Percentiles rank a stretch among this genome's conserved stretches.
Evolutionary conservation across 37 sponge, comb jelly and placozoan genomes (phyloP).

Genomic region (Geodia barretti): DNA sequence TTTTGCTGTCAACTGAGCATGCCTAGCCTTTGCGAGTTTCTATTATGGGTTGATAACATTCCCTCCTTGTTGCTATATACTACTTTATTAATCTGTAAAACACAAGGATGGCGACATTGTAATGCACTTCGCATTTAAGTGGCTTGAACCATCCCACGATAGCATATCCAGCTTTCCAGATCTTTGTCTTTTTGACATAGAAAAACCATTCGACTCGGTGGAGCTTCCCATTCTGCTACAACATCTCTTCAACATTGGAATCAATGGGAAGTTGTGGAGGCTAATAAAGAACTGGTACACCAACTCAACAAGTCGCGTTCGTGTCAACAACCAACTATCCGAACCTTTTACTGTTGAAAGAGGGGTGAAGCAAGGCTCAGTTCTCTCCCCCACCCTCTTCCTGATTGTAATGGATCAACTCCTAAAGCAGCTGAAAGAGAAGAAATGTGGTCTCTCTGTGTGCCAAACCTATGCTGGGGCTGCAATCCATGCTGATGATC

Average conservation of each 20-base stretch:
- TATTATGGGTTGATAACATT: too few relatives aligned
- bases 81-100: too few relatives aligned
- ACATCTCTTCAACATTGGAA: slow-evolving; percentile 5
- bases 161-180: too few relatives aligned
- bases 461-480: not conserved
- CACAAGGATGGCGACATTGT: too few relatives aligned
- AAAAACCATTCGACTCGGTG: slow-evolving; percentile 7
- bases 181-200: slow-evolving; percentile 7
- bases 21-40: too few relatives aligned
- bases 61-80: too few relatives aligned
- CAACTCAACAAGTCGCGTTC: not conserved
- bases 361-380: slow-evolving; percentile 16
- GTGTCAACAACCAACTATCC: not conserved
- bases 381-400: not conserved
- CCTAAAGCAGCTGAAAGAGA: slow-evolving; percentile 4
- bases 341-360: not conserved
- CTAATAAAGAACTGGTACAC: slow-evolving; percentile 2
- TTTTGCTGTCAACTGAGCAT: too few relatives aligned
- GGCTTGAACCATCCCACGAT: too few relatives aligned
- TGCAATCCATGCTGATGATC: slow-evolving; percentile 12
- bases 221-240: not conserved
- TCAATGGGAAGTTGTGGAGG: slow-evolving; percentile 8
- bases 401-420: slow-evolving; percentile 6
- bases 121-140: too few relatives aligned
- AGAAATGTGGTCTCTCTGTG: slow-evolving; percentile 2